A percentile compares a stretch with the other conserved stretches of the same genome.
Conservation (phyloP, 2,888 invertebrate genomes). For the Theodoxus fluviatilis region DNA sequence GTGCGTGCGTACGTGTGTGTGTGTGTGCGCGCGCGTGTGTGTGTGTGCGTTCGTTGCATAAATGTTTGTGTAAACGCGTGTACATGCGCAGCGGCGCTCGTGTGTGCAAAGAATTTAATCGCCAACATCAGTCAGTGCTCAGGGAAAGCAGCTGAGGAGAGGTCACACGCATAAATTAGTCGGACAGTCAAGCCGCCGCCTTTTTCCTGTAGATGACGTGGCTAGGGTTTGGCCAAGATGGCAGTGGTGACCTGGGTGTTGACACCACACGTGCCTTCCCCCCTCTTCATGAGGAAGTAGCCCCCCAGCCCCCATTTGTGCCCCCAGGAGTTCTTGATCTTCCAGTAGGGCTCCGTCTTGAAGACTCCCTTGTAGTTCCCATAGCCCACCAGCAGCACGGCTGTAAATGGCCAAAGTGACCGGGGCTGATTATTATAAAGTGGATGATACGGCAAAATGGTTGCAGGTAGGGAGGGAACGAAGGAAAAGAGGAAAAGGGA, state of each 20-base stretch:
- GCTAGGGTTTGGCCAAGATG: conserved; percentile 33
- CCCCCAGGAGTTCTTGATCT: conserved; percentile 59
- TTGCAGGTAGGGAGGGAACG: too few relatives aligned
- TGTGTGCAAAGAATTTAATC: too few relatives aligned
- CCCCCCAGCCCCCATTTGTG: conserved; percentile 54
- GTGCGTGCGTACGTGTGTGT: conserved; percentile 1
- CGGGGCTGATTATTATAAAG: neutral
- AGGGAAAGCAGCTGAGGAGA: too few relatives aligned
- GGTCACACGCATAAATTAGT: too few relatives aligned
- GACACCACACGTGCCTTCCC: conserved; percentile 51
- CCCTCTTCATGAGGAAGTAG: conserved; percentile 53
- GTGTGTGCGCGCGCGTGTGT: conserved; percentile 17
- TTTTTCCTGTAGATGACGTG: neutral
- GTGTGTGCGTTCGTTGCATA: neutral
- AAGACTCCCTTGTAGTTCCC: conserved; percentile 46
- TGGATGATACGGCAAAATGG: too few relatives aligned
- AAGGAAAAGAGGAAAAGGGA: too few relatives aligned
- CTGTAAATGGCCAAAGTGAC: conserved; percentile 34
- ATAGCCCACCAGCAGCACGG: conserved; percentile 54
- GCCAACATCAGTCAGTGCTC: neutral
- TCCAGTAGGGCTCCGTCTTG: conserved; percentile 49
- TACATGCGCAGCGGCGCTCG: neutral
- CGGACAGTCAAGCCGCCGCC: too few relatives aligned
- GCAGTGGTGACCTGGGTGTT: conserved; percentile 58
- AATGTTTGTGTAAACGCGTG: neutral